Conservation (phyloP, 2,888 invertebrate genomes). For the Tortrix viridana region DNA sequence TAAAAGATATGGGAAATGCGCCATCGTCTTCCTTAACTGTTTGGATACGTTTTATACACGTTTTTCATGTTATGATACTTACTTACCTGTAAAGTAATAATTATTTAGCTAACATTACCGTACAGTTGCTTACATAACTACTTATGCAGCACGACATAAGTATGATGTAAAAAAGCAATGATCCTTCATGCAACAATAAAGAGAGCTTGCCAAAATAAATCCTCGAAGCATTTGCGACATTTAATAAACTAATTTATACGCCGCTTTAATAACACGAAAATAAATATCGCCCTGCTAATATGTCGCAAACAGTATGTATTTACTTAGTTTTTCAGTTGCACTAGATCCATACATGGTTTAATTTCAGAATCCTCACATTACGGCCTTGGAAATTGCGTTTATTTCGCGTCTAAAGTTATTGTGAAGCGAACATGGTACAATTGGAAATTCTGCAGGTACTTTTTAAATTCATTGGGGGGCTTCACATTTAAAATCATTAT, state of each 20-base stretch:
- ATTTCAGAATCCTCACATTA: constrained; percentile 77
- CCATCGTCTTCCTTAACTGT: no score
- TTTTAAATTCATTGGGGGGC: constrained; percentile 66
- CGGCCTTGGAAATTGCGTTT: constrained; percentile 74
- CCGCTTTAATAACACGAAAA: neutral
- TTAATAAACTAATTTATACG: neutral
- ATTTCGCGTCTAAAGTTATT: constrained; percentile 59
- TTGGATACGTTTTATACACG: no score
- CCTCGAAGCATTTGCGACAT: neutral
- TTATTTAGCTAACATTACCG: no score
- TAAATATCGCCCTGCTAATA: constrained; percentile 8
- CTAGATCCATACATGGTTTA: constrained; percentile 71
- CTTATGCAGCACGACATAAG: no score
- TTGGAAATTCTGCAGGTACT: constrained; percentile 79
- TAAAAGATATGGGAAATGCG: no score
- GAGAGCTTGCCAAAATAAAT: no score
- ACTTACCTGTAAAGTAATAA: no score
- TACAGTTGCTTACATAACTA: no score
- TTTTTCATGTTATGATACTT: no score
- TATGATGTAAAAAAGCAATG: no score
- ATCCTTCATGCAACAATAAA: no score
- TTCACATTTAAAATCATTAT: constrained; percentile 51
- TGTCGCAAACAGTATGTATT: constrained; percentile 34
- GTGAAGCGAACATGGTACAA: constrained; percentile 74
- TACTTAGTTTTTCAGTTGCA: constrained; percentile 53